Conservation (phyloP, 2,113 vertebrate genomes). For the Ophiodon elongatus region DNA sequence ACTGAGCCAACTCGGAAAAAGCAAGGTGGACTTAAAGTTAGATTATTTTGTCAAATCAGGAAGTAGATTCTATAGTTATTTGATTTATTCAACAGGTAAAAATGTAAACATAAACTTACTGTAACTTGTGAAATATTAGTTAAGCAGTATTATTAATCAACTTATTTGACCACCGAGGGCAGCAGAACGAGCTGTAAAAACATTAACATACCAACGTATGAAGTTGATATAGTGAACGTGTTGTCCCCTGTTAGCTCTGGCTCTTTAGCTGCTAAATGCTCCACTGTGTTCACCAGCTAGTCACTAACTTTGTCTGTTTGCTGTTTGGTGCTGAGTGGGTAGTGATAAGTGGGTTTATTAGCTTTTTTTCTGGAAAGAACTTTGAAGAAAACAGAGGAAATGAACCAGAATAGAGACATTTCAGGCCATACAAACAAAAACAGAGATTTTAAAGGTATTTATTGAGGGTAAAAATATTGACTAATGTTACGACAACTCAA, state of each 20-base stretch:
- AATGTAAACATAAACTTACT: background rate
- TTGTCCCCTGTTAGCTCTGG: background rate
- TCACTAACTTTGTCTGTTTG: background rate
- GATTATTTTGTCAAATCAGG: background rate
- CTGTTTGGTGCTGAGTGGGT: no score
- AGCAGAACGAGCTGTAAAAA: background rate
- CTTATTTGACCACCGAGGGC: background rate
- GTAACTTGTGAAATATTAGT: background rate
- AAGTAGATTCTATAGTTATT: background rate
- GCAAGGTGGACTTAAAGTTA: background rate
- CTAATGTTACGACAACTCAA: background rate
- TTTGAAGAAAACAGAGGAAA: background rate
- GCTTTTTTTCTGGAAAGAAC: no score
- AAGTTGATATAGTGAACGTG: background rate
- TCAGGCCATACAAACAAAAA: background rate
- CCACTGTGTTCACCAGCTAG: background rate
- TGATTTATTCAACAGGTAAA: background rate
- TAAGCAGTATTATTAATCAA: background rate
- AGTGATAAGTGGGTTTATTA: no score
- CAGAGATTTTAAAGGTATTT: background rate
- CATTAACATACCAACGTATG: background rate
- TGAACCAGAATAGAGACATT: background rate
- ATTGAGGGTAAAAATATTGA: background rate
- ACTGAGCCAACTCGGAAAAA: background rate
- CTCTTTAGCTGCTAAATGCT: background rate